Evolutionary conservation across 2,113 vertebrate genomes (phyloP).

Genomic region (Pygoscelis antarcticus): DNA sequence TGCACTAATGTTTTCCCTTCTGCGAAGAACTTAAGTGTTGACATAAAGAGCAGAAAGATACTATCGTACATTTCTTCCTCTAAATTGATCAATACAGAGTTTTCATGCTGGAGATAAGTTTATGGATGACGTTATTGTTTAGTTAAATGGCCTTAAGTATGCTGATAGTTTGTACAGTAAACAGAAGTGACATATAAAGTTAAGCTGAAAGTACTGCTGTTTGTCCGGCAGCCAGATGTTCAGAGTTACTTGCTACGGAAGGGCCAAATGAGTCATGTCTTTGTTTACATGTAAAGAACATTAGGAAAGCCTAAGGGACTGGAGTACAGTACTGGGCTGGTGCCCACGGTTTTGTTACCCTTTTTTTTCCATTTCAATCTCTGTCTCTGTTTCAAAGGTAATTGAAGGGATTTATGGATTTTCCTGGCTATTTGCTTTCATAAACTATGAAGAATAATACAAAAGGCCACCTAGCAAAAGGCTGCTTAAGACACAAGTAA

Average conservation of each 20-base stretch:
- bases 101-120: neutral
- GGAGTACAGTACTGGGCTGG: neutral
- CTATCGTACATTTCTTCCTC: neutral
- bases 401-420: constrained; percentile 26
- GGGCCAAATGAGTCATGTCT: neutral
- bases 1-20: neutral
- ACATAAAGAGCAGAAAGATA: neutral
- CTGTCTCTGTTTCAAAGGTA: neutral
- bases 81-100: neutral
- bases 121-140: neutral
- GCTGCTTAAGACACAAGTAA: neutral
- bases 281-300: neutral
- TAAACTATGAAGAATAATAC: constrained; percentile 5
- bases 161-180: neutral
- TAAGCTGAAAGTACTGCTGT: neutral
- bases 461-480: constrained; percentile 31
- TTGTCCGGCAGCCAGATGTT: neutral
- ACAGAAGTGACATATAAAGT: neutral
- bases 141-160: neutral
- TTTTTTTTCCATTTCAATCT: neutral
- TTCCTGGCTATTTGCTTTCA: constrained; percentile 37
- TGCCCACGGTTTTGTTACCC: neutral
- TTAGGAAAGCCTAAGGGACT: neutral
- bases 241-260: rapidly evolving
- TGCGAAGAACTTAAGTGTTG: neutral